Conservation (phyloP, 2,113 vertebrate genomes). For the Falco punctatus region DNA sequence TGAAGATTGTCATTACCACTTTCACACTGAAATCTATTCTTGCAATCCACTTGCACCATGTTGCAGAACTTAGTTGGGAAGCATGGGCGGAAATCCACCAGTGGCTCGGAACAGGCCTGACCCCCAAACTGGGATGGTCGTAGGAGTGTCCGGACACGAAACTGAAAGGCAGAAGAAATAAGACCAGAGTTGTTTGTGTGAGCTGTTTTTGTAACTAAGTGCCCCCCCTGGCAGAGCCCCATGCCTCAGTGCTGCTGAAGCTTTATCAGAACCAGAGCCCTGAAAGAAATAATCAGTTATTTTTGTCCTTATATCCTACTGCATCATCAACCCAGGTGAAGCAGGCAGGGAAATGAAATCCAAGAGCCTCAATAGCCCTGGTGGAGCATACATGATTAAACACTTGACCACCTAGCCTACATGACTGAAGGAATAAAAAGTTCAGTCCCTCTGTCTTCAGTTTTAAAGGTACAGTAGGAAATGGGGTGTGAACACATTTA, state of each 20-base stretch:
- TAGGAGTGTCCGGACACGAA: slow-evolving; percentile 76
- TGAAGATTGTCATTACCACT: slow-evolving; percentile 75
- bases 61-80: slow-evolving; percentile 82
- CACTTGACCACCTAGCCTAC: not conserved
- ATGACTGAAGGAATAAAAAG: not conserved
- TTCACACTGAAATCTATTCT: slow-evolving; percentile 84
- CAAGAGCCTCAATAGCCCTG: not conserved
- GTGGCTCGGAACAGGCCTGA: slow-evolving; percentile 72
- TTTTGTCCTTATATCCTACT: not conserved
- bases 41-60: slow-evolving; percentile 81
- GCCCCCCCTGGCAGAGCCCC: not conserved
- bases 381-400: not conserved
- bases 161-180: slow-evolving; percentile 72
- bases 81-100: slow-evolving; percentile 81
- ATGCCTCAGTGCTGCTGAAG: not conserved
- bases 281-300: not conserved
- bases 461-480: not conserved
- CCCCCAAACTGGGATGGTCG: slow-evolving; percentile 89
- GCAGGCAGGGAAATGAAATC: not conserved
- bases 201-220: not conserved
- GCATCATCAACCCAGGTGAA: not conserved
- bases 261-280: not conserved
- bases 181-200: not conserved
- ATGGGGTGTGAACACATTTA: not conserved
- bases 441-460: not conserved